Evolutionary conservation across 2,888 invertebrate genomes (phyloP), one percentile per base, ranked within the genome.

Genomic region (Drosophila emarginata): DNA sequence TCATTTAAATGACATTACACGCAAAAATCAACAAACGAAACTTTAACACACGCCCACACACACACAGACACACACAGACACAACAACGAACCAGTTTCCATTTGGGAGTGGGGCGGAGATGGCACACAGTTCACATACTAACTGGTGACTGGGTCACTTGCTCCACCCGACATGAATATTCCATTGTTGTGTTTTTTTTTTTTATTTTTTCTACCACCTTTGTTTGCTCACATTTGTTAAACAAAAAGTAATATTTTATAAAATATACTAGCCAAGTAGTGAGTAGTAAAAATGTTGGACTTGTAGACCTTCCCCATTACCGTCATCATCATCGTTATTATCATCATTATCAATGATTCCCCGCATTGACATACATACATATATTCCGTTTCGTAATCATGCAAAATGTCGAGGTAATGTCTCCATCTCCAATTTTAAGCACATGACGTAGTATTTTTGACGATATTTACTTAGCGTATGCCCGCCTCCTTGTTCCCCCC

Each of bases 1-100:
- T 82, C 84, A 85, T 82, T 87, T 85, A 85, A 85, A 87, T 84
- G 82, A 84, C 85, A 84, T 84, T 87, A 84, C 87, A 84, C 85
- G 85, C 85, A 75, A 87, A 83, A 78, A 63, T 77, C 76, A 78
- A 74, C 68, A 64, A 80, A 76, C 71, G n/a, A 72, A 45, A 45
- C 45, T 21, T 45, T 45, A 45, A 61, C 66, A 76, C 32, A 62
- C 74, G 58, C 74, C 71, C 61, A 67, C 72, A 51, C 45, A 21
- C n/a, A n/a, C n/a, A n/a, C n/a, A n/a, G n/a, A n/a, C n/a, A n/a
- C n/a, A n/a, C n/a, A n/a, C n/a, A n/a, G n/a, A n/a, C n/a, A 21
- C 21, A 12, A 45, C 14, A 21, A 37, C 12, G 4, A 72, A 72
- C 73, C 61, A 37, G 60, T 71, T 57, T 58, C 52, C 18, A 21